These are phyloP conservation scores for Hylaeus volcanicus DNA, from an alignment of 1,140 invertebrate species.

Conservation along the genomic window DNA sequence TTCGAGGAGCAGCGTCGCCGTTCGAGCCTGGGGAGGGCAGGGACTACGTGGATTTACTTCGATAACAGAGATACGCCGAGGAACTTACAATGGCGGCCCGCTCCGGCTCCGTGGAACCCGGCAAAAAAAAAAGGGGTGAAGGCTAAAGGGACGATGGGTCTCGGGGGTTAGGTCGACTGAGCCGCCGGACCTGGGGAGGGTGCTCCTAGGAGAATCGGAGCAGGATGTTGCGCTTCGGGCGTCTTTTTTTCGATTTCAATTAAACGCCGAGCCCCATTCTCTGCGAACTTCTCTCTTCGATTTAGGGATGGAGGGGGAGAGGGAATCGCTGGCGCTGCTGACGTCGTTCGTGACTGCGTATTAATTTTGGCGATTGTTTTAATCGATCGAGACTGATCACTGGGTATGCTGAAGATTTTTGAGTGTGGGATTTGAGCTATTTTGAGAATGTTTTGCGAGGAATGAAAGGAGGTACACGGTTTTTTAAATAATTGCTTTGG, in stretches of 20 bases:
- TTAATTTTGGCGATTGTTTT: not conserved
- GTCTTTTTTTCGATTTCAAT: conserved; percentile 36
- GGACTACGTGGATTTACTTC: conserved; percentile 66
- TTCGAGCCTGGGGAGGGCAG: conserved; percentile 38
- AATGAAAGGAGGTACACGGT: no score
- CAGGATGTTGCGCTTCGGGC: not conserved
- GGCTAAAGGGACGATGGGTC: not conserved
- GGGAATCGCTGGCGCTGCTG: not conserved
- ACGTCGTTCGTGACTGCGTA: not conserved
- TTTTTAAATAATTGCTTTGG: no score
- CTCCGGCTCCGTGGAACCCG: no score
- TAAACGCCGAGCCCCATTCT: not conserved
- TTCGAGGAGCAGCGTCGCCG: conserved; percentile 47
- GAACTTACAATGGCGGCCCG: conserved; percentile 48
- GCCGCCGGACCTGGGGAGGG: conserved; percentile 2
- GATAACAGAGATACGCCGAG: conserved; percentile 63
- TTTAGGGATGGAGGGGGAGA: not conserved
- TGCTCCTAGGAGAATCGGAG: not conserved
- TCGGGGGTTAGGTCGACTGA: not conserved
- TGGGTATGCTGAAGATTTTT: no score
- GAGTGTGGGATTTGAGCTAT: no score
- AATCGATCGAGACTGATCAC: not conserved
- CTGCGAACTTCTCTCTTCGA: not conserved
- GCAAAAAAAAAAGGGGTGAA: conserved; percentile 12
- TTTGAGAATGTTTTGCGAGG: no score